Evolutionary conservation across 2,797 vertebrate genomes (phyloP).

Genomic region (Chromobotia macracanthus): DNA sequence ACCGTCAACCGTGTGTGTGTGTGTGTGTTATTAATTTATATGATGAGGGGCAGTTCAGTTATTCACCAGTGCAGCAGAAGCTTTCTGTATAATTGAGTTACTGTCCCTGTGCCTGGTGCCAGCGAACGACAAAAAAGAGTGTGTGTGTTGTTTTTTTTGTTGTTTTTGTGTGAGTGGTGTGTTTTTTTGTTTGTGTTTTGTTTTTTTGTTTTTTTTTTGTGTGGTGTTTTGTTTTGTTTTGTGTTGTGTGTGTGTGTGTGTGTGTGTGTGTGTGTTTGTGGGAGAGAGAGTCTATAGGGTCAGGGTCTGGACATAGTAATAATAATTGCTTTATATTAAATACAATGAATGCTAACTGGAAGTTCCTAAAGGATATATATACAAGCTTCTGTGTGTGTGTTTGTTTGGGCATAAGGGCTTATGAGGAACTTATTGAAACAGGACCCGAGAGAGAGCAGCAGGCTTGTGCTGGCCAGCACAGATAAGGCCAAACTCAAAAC

Average conservation of each 20-base stretch:
- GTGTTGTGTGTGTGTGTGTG: too few relatives aligned
- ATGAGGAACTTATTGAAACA: not conserved
- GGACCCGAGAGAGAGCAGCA: constrained; percentile 20
- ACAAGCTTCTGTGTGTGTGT: not conserved
- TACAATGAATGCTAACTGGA: not conserved
- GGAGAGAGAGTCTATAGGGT: not conserved
- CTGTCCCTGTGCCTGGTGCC: constrained; percentile 36
- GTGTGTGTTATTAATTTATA: constrained; percentile 39
- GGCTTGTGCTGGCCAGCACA: constrained; percentile 18
- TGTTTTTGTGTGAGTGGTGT: too few relatives aligned
- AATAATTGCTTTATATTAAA: constrained; percentile 8
- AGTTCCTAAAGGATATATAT: not conserved
- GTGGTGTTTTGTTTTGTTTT: too few relatives aligned
- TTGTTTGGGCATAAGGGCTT: not conserved
- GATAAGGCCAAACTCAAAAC: constrained; percentile 33
- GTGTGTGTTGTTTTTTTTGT: too few relatives aligned
- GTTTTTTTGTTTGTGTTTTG: too few relatives aligned
- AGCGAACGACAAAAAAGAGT: too few relatives aligned
- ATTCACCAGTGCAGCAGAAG: constrained; percentile 29
- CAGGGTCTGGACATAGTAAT: not conserved
- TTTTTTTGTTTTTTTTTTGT: too few relatives aligned
- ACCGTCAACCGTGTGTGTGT: not conserved
- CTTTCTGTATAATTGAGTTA: constrained; percentile 48
- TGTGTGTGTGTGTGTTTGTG: too few relatives aligned
- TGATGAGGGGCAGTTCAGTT: constrained; percentile 16